These are phyloP conservation scores for Phalacrocorax brasilianus DNA, from an alignment of 2,113 vertebrate species.

Conservation along the genomic window DNA sequence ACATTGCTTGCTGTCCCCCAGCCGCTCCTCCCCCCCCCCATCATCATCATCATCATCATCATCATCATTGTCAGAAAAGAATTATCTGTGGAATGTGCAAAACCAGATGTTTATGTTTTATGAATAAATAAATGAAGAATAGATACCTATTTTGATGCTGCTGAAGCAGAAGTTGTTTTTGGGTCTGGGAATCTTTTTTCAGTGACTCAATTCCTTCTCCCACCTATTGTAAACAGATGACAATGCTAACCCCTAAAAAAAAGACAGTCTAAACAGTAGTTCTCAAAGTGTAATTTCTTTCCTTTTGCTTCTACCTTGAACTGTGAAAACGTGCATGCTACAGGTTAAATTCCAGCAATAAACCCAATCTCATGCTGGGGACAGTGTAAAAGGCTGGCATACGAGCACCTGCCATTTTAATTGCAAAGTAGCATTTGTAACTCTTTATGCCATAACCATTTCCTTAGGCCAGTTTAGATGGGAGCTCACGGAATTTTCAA, in stretches of 20 bases:
- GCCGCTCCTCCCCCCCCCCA: too few relatives aligned
- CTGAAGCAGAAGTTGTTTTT: constrained; percentile 61
- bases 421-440: not conserved
- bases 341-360: not conserved
- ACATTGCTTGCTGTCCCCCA: accelerated
- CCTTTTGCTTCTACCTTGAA: too few relatives aligned
- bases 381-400: not conserved
- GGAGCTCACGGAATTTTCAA: not conserved
- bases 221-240: constrained; percentile 53
- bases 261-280: not conserved
- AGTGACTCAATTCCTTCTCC: constrained; percentile 62
- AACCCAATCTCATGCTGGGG: not conserved
- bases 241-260: not conserved
- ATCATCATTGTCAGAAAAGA: not conserved
- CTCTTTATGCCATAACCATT: not conserved
- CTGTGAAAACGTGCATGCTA: not conserved
- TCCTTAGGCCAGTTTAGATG: too few relatives aligned
- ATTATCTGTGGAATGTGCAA: accelerated
- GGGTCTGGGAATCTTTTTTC: constrained; percentile 56
- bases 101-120: not conserved
- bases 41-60: not conserved
- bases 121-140: not conserved
- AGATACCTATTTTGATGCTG: constrained; percentile 73
- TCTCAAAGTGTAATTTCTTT: not conserved
- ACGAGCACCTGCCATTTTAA: not conserved